A percentile compares a stretch with the other conserved stretches of the same genome.
These are phyloP conservation scores for Burhinus bistriatus DNA, from an alignment of 2,113 vertebrate species.

Conservation along the genomic window DNA sequence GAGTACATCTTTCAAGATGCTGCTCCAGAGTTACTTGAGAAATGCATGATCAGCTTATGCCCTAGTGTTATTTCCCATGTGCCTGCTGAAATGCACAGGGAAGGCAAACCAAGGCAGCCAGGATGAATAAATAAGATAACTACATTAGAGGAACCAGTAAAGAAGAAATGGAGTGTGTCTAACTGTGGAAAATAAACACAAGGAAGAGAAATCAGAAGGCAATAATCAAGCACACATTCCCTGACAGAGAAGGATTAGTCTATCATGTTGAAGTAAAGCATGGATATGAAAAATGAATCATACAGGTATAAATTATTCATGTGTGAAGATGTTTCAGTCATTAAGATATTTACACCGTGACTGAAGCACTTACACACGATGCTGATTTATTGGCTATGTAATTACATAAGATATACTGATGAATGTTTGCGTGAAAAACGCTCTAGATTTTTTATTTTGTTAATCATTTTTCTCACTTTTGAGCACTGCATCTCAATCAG, in stretches of 20 bases:
- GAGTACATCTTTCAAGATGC: conserved; percentile 22
- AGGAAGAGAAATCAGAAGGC: conserved; percentile 53
- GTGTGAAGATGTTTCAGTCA: conserved; percentile 72
- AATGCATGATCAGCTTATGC: background rate
- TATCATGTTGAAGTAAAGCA: conserved; percentile 61
- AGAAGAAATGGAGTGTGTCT: conserved; percentile 62
- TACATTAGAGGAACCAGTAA: conserved; percentile 48
- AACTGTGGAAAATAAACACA: conserved; percentile 64
- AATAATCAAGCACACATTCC: conserved; percentile 54
- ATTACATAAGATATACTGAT: conserved; percentile 74
- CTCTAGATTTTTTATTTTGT: conserved; percentile 69
- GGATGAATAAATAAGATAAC: conserved; percentile 20
- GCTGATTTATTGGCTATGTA: conserved; percentile 74
- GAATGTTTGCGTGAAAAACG: conserved; percentile 65
- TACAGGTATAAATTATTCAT: conserved; percentile 79
- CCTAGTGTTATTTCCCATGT: conserved; percentile 24
- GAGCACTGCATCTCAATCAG: conserved; percentile 70
- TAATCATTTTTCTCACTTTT: conserved; percentile 68
- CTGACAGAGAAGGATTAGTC: conserved; percentile 70
- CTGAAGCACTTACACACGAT: conserved; percentile 59
- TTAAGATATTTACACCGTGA: conserved; percentile 76
- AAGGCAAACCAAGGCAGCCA: conserved; percentile 35
- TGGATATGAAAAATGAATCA: conserved; percentile 72
- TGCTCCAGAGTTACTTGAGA: background rate
- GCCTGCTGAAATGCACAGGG: conserved; percentile 26